These are phyloP conservation scores for Dicroscelio sp. DNA, from an alignment of 2,888 invertebrate species.

Conservation along the genomic window DNA sequence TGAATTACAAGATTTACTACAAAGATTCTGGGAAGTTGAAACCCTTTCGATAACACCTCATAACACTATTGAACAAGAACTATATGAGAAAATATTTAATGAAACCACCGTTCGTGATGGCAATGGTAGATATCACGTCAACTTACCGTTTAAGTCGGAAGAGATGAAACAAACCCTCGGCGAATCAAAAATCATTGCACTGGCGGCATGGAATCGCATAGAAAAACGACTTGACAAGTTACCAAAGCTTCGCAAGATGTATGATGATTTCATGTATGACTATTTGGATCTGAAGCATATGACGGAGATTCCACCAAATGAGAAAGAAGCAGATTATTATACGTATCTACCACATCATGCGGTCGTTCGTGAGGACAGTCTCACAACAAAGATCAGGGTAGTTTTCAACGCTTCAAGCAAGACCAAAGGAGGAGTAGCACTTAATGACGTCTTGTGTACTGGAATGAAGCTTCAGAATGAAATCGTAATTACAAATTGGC, in stretches of 20 bases:
- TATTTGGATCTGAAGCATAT: background rate
- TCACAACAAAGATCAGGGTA: background rate
- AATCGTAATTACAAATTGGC: no score
- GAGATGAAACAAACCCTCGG: background rate
- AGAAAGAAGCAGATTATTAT: background rate
- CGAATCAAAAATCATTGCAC: background rate
- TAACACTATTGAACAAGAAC: background rate
- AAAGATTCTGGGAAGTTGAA: background rate
- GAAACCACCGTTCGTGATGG: background rate
- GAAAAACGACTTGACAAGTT: background rate
- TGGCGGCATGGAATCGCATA: background rate
- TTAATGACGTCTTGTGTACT: background rate
- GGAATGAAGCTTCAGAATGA: conserved; percentile 5
- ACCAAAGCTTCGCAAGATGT: background rate
- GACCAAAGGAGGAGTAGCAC: background rate
- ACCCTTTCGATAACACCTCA: background rate
- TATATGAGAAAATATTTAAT: background rate
- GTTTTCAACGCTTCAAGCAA: background rate
- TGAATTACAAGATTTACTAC: background rate
- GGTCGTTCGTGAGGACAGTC: background rate
- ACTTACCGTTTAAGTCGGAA: background rate
- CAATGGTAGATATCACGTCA: background rate
- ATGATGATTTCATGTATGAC: background rate
- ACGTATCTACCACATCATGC: background rate
- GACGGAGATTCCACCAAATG: background rate